A percentile compares a stretch with the other conserved stretches of the same genome.
These are phyloP conservation scores for Leptobrachium ailaonicum DNA, from an alignment of 2,113 vertebrate genomes.

Conservation along the genomic window DNA sequence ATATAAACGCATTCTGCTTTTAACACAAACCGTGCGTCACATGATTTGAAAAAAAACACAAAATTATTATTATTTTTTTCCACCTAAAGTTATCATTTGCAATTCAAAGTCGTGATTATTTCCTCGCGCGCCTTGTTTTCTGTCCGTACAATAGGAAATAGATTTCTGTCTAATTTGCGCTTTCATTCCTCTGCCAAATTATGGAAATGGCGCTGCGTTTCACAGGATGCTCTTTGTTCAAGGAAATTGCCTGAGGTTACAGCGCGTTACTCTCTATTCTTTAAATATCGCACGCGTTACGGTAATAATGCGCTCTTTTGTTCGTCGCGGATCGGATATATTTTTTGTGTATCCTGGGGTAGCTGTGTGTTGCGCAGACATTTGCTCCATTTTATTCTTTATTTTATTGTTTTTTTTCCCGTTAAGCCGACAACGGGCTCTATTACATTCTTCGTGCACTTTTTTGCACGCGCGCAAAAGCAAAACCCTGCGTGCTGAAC, in stretches of 20 bases:
- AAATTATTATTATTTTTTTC: conserved; percentile 11
- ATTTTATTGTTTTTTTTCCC: no score
- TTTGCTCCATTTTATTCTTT: no score
- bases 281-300: conserved; percentile 4
- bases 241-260: conserved; percentile 33
- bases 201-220: conserved; percentile 25
- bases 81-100: conserved; percentile 18
- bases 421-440: no score
- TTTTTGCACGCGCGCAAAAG: no score
- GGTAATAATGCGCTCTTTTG: background rate
- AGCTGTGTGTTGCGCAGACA: no score
- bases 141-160: background rate
- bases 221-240: background rate
- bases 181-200: conserved; percentile 31
- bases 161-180: conserved; percentile 4
- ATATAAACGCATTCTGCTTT: no score
- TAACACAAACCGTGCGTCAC: background rate
- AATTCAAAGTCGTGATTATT: conserved; percentile 28
- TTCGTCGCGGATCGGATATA: no score
- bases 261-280: background rate
- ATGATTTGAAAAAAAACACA: conserved; percentile 9
- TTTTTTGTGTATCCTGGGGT: no score
- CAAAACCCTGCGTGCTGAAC: no score
- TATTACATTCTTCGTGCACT: no score
- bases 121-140: conserved; percentile 18